phyloP scores from a whole-genome alignment of 2,113 vertebrate genomes.

The Myotis lucifugus region DNA sequence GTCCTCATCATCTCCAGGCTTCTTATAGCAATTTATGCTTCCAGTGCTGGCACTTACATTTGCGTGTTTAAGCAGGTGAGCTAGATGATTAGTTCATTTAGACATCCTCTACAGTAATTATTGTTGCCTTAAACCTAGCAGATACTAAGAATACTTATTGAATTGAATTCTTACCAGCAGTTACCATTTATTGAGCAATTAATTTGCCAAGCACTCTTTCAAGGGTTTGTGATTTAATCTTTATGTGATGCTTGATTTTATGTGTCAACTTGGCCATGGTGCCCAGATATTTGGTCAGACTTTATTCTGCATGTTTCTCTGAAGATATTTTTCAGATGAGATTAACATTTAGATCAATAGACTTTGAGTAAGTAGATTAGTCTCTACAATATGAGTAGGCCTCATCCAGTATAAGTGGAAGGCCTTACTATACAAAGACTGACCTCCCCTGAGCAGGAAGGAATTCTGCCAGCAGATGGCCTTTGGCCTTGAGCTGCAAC shows the following conservation, averaged over 20 bases:
- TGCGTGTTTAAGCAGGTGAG: not conserved
- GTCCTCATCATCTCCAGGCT: too few relatives aligned
- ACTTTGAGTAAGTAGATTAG: not conserved
- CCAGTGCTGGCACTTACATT: not conserved
- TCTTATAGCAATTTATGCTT: not conserved
- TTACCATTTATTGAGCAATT: not conserved
- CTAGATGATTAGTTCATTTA: not conserved
- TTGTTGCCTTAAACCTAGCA: not conserved
- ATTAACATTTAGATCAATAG: not conserved
- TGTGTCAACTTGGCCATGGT: not conserved
- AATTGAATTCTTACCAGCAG: not conserved
- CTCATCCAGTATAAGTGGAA: not conserved
- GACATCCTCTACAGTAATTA: not conserved
- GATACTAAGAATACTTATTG: not conserved
- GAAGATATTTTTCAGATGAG: not conserved
- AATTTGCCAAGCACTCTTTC: not conserved
- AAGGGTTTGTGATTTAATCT: not conserved
- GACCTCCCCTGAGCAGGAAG: not conserved
- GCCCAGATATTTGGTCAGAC: not conserved
- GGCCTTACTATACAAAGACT: not conserved
- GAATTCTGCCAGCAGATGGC: rapidly evolving
- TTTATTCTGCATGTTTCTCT: not conserved
- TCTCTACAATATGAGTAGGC: not conserved
- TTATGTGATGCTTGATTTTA: not conserved
- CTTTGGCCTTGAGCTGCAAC: rapidly evolving